A percentile compares a stretch with the other conserved stretches of the same genome.
Conservation (phyloP, 2,113 vertebrate genomes). For the Verasper variegatus region DNA sequence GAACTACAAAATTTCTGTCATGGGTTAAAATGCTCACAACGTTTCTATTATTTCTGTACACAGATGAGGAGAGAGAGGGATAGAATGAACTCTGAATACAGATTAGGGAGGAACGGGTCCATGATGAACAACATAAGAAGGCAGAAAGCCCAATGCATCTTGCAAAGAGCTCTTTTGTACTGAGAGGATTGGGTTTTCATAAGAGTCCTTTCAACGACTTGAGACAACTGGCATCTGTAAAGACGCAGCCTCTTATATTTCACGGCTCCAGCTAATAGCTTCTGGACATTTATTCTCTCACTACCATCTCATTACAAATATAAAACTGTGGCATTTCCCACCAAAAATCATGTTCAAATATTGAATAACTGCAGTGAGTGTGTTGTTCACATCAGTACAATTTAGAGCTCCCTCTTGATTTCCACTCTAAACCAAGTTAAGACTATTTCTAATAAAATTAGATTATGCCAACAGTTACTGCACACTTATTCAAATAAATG, state of each 20-base stretch:
- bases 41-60: slow-evolving; percentile 37
- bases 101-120: slow-evolving; percentile 45
- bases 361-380: slow-evolving; percentile 24
- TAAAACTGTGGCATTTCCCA: slow-evolving; percentile 1
- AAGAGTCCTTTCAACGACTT: slow-evolving; percentile 51
- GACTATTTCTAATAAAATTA: too few relatives aligned
- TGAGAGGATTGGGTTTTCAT: slow-evolving; percentile 58
- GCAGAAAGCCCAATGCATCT: slow-evolving; percentile 18
- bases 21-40: slow-evolving; percentile 29
- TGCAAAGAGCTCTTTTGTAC: slow-evolving; percentile 44
- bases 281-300: slow-evolving; percentile 29
- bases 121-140: slow-evolving; percentile 56
- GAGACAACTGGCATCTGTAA: slow-evolving; percentile 49
- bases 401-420: background rate
- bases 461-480: too few relatives aligned
- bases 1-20: slow-evolving; percentile 37
- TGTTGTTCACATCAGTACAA: background rate
- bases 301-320: slow-evolving; percentile 20
- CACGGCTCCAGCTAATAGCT: slow-evolving; percentile 30
- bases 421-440: background rate
- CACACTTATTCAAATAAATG: too few relatives aligned
- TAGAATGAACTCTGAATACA: slow-evolving; percentile 55
- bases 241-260: slow-evolving; percentile 40
- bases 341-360: slow-evolving; percentile 25
- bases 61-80: slow-evolving; percentile 21